phyloP scores from a whole-genome alignment of 2,888 invertebrate species.

The Himalopsyche tibetana region DNA sequence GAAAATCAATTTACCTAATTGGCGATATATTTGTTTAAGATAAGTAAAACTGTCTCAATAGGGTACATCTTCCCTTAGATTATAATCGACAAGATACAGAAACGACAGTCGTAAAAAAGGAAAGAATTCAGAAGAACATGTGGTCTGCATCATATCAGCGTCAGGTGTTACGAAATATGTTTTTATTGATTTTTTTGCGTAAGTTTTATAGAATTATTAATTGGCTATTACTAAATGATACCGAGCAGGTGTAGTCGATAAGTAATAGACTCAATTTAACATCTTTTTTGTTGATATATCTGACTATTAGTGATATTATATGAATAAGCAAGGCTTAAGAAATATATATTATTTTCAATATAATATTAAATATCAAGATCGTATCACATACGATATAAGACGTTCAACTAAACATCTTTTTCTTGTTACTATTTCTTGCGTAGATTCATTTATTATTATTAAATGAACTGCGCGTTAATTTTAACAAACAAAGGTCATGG shows the following conservation, averaged over 20 bases:
- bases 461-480: too few species aligned
- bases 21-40: too few species aligned
- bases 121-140: slow-evolving; percentile 14
- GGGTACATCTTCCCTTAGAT: too few species aligned
- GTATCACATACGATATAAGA: too few species aligned
- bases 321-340: not conserved
- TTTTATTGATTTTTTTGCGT: slow-evolving; percentile 27
- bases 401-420: too few species aligned
- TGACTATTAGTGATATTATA: not conserved
- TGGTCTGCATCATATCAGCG: not conserved
- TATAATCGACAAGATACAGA: too few species aligned
- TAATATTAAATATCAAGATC: not conserved
- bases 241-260: slow-evolving; percentile 20
- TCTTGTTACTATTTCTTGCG: too few species aligned
- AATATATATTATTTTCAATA: not conserved
- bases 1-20: too few species aligned
- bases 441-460: too few species aligned
- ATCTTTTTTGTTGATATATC: slow-evolving; percentile 14
- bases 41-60: too few species aligned
- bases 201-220: slow-evolving; percentile 30
- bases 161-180: slow-evolving; percentile 26
- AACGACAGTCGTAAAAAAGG: not conserved
- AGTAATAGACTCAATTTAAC: slow-evolving; percentile 17
- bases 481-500: too few species aligned
- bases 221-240: slow-evolving; percentile 22